Percentiles rank a stretch among this genome's conserved stretches.
Conservation (phyloP, 2,113 vertebrate species). For the Plotosus lineatus region DNA sequence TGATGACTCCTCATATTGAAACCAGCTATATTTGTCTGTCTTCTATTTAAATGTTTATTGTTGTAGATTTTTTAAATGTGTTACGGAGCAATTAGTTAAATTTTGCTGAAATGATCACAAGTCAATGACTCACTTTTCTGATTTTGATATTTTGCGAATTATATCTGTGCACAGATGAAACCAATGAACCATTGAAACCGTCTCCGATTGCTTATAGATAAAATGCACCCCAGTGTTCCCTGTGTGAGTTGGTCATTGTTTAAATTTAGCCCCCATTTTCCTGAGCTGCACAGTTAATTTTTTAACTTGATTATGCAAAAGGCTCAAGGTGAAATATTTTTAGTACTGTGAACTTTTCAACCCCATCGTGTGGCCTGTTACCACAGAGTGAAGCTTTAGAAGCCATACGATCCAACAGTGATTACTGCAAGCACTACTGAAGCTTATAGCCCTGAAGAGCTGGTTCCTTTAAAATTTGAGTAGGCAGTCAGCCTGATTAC, state of each 20-base stretch:
- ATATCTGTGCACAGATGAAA: background rate
- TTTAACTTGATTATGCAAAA: conserved; percentile 20
- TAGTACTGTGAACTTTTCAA: background rate
- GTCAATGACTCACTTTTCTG: background rate
- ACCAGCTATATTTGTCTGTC: background rate
- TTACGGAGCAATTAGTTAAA: background rate
- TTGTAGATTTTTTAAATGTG: background rate
- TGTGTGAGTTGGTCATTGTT: background rate
- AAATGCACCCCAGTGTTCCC: background rate
- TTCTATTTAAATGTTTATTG: background rate
- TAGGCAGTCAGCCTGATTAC: background rate
- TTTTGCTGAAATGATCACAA: background rate
- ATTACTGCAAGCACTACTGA: conserved; percentile 29
- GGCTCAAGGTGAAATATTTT: conserved; percentile 10
- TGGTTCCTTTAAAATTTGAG: background rate
- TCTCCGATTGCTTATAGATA: background rate
- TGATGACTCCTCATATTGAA: background rate
- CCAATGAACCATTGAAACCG: background rate
- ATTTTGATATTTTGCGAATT: background rate
- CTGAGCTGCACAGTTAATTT: background rate
- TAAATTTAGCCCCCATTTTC: background rate
- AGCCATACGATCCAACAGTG: background rate
- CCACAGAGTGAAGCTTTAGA: conserved; percentile 5
- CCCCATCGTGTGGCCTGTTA: conserved; percentile 16
- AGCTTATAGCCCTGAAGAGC: background rate